These are phyloP conservation scores for Drosophila paulistorum DNA, from an alignment of 1,140 invertebrate species.

Conservation along the genomic window DNA sequence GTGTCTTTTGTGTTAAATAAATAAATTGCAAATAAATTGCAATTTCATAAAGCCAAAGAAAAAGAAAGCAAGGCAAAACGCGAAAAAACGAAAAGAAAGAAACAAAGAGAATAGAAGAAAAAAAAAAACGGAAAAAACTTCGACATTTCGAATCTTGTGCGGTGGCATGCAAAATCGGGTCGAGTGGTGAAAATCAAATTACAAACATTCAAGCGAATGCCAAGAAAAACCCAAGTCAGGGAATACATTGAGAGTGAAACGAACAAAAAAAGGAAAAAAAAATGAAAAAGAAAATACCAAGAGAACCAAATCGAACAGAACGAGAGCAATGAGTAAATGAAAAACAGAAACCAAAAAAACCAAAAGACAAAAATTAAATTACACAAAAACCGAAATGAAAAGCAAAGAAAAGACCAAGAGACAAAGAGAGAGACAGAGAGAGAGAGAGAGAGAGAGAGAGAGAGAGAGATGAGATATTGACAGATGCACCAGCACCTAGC, in stretches of 20 bases:
- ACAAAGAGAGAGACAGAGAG: not conserved
- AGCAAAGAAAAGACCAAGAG: too few relatives aligned
- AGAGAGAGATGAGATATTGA: not conserved
- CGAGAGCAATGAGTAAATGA: conserved; percentile 7
- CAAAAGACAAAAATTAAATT: conserved; percentile 10
- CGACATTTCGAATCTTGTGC: conserved; percentile 60
- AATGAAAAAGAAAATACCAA: not conserved
- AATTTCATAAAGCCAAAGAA: not conserved
- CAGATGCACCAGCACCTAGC: not conserved
- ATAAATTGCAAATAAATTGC: conserved; percentile 18
- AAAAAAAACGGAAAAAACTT: conserved; percentile 34
- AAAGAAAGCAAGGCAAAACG: conserved; percentile 7
- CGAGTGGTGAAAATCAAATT: conserved; percentile 75
- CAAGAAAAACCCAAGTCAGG: conserved; percentile 34
- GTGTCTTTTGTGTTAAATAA: conserved; percentile 12
- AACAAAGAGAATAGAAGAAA: conserved; percentile 9
- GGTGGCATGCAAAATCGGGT: conserved; percentile 71
- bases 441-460: too few relatives aligned
- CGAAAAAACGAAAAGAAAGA: conserved; percentile 21
- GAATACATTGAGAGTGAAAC: conserved; percentile 34
- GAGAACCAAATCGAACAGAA: conserved; percentile 19
- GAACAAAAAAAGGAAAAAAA: conserved; percentile 36
- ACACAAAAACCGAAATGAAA: not conserved
- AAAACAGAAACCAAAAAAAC: not conserved
- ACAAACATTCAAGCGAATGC: conserved; percentile 48